These are phyloP conservation scores for Epistrophella euchroma DNA, from an alignment of 2,888 invertebrate genomes.

Conservation along the genomic window DNA sequence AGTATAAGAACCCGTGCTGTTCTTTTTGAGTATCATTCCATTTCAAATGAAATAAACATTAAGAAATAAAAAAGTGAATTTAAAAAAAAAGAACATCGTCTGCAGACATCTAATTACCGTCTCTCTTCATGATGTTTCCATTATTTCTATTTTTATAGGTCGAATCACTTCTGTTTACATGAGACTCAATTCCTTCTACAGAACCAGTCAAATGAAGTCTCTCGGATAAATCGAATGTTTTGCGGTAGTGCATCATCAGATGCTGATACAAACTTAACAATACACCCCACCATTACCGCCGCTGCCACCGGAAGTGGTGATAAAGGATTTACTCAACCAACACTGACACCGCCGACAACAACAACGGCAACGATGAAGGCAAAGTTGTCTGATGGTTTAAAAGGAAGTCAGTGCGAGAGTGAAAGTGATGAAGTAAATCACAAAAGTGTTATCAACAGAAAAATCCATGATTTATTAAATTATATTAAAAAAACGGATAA, in stretches of 20 bases:
- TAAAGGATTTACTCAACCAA: constrained; percentile 50
- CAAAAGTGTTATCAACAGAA: constrained; percentile 56
- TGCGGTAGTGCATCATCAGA: constrained; percentile 64
- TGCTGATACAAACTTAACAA: constrained; percentile 49
- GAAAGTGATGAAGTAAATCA: constrained; percentile 55
- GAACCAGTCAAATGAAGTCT: constrained; percentile 78
- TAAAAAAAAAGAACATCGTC: constrained; percentile 37
- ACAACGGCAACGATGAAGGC: constrained; percentile 26
- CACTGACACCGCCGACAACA: background rate
- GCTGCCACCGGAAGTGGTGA: constrained; percentile 31
- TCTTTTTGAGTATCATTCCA: constrained; percentile 31
- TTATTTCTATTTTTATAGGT: constrained; percentile 77
- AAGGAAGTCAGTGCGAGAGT: constrained; percentile 52
- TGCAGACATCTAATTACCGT: constrained; percentile 61
- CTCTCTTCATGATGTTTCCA: constrained; percentile 53
- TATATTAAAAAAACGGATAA: constrained; percentile 59
- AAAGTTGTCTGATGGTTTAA: constrained; percentile 38
- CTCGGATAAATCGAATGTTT: constrained; percentile 79
- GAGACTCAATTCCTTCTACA: constrained; percentile 72
- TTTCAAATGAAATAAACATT: constrained; percentile 37
- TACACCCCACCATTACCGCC: background rate
- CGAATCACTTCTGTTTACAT: constrained; percentile 78
- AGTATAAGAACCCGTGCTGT: background rate
- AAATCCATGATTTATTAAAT: constrained; percentile 66
- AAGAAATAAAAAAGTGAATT: constrained; percentile 5